Evolutionary conservation across 2,113 vertebrate genomes (phyloP), one percentile per base, ranked within the genome.

Genomic region (Poeciliopsis retropinna): DNA sequence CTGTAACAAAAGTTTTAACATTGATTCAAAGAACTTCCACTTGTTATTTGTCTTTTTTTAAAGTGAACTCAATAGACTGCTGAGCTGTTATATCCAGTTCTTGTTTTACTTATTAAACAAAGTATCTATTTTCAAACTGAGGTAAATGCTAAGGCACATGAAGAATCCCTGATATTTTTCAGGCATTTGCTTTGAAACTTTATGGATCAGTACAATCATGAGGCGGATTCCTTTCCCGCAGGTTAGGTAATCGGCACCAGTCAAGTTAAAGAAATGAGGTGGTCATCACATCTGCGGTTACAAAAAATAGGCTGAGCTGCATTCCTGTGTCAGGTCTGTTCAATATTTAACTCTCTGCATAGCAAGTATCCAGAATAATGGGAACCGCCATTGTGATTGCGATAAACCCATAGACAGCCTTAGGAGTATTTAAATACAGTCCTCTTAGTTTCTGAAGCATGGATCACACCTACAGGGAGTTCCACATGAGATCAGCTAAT

Each of bases 291-390:
- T 75, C 78, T 12, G 68, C 41, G 22, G 82, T 83, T 88, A 76
- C 78, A 81, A 62, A 70, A 51, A 79, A 78, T 51, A 63, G 78
- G 60, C 27, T 44, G n/a, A 11, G 5, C 72, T 69, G 60, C 81
- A 80, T 85, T 87, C 82, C 68, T 75, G 76, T 39, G 60, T 39
- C 12, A 61, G 39, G 19, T 54, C 67, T 39, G 64, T 85, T 89
- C 85, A 88, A 87, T 85, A 83, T 85, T 84, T 88, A 88, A 91
- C 85, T 60, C 37, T 71, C 60, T 13, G 61, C 78, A 83, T 72
- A 83, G 81, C 71, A 78, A 70, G 54, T 81, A 72, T 31, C 30
- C 66, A 74, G 67, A 72, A 77, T 39, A 84, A 72, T 68, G 47
- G 63, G 37, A 70, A 80, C 87, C 64, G 47, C 80, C 67, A 85